Evolutionary conservation across 2,888 invertebrate genomes (phyloP).

Genomic region (Hymenopus coronatus): DNA sequence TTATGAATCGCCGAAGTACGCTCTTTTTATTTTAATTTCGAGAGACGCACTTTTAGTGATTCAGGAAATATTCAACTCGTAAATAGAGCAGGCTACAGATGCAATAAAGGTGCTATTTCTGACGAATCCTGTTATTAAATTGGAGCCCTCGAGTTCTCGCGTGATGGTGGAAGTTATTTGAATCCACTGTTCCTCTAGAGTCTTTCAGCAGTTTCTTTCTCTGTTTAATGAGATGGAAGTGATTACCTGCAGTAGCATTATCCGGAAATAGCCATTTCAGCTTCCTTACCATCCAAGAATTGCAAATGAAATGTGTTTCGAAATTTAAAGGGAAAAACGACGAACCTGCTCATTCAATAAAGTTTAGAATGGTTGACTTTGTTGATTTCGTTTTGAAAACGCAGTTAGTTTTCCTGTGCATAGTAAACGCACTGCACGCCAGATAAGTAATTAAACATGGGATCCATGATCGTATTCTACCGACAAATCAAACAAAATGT

Average conservation of each 20-base stretch:
- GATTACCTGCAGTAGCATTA: neutral
- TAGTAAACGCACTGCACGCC: too few species aligned
- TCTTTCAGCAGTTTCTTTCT: neutral
- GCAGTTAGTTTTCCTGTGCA: too few species aligned
- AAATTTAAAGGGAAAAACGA: too few species aligned
- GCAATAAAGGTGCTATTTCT: neutral
- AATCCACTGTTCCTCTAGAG: neutral
- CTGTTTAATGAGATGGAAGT: neutral
- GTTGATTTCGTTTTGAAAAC: too few species aligned
- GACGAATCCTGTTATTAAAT: neutral
- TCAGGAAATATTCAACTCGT: neutral
- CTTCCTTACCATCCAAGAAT: neutral
- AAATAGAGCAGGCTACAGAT: neutral
- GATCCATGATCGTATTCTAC: too few species aligned
- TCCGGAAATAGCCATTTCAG: neutral
- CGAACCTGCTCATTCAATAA: too few species aligned
- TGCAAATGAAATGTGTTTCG: neutral
- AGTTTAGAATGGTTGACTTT: too few species aligned
- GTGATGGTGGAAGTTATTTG: neutral
- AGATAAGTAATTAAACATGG: too few species aligned
- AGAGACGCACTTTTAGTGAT: neutral
- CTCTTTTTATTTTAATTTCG: neutral
- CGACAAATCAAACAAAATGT: too few species aligned
- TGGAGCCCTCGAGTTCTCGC: neutral
- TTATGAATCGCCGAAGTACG: neutral